Base-by-base conservation (phyloP, 2,797 vertebrate genomes). In the Tachyglossus aculeatus region DNA sequence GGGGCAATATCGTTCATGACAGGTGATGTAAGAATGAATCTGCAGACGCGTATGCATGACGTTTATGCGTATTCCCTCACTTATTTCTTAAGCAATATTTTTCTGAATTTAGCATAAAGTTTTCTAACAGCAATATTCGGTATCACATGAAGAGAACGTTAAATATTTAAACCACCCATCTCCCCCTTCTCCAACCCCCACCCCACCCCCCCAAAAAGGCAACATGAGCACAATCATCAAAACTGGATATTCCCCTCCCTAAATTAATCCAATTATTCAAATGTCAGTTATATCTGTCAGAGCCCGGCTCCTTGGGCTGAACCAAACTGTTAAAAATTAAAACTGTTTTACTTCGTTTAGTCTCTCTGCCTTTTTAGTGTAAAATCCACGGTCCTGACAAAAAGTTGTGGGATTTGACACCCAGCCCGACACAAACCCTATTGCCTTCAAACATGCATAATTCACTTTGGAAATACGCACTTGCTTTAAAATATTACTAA, bases 201-300 rank as follows among this genome's bases (percentile, higher is more conserved):
- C n/a, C n/a, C n/a, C n/a, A n/a, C n/a, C 7, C 62, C 51, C 56
- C 18, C 7, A 48, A n/a, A 44, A 47, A 69, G 85, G 86, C 93
- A 91, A 89, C 53, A 81, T 40, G 65, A 80, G 88, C 81, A 55
- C 56, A 88, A 82, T 74, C 81, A 76, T 89, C 89, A 87, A 87
- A 83, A 87, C 70, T 58, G 69, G 81, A 87, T 87, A 88, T 90
- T 83, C 88, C 87, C 90, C 81, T 85, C 90, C 89, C 90, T 88
- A 92, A 93, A 95, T 94, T 94, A 95, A 94, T 93, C 93, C 94
- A 94, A 95, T 95, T 95, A 95, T 94, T 94, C 93, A 94, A 95
- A 95, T 94, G 90, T 92, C 93, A 93, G 91, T 94, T 93, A 93
- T 90, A 93, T 90, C 93, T 95, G 94, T 94, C 93, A 95, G 84